phyloP scores from a whole-genome alignment of 2,888 invertebrate genomes.

The Anoplius nigerrimus region DNA sequence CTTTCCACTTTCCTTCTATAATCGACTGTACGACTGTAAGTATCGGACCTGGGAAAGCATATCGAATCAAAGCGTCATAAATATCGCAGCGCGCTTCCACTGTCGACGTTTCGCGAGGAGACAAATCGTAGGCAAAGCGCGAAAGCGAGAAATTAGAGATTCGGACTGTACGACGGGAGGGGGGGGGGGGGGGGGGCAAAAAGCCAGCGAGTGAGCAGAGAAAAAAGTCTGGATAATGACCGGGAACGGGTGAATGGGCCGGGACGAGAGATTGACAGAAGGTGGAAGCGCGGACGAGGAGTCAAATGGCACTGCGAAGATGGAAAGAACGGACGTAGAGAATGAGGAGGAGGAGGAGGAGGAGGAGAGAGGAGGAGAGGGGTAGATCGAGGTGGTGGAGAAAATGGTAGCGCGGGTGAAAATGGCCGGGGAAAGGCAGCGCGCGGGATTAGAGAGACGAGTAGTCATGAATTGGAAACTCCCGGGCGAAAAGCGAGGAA shows the following conservation, averaged over 20 bases:
- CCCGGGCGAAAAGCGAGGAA: constrained; percentile 37
- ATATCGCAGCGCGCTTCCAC: no score
- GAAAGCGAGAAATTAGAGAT: no score
- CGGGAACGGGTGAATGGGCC: neutral
- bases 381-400: neutral
- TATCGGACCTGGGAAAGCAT: no score
- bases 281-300: neutral
- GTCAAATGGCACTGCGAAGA: neutral
- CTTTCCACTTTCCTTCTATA: no score
- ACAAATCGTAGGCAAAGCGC: no score
- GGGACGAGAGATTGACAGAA: neutral
- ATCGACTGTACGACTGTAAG: no score
- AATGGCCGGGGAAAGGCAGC: constrained; percentile 13
- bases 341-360: neutral
- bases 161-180: no score
- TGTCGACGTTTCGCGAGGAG: no score
- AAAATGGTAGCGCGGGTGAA: constrained; percentile 2
- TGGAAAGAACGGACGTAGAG: neutral
- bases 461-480: constrained; percentile 42
- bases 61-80: no score
- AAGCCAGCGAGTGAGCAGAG: neutral
- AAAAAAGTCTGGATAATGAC: neutral
- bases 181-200: neutral
- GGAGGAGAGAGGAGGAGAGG: neutral
- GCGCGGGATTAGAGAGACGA: constrained; percentile 13